Evolutionary conservation across 2,888 invertebrate species (phyloP), one percentile per base, ranked within the genome.

Genomic region (Tetanocera ferruginea): DNA sequence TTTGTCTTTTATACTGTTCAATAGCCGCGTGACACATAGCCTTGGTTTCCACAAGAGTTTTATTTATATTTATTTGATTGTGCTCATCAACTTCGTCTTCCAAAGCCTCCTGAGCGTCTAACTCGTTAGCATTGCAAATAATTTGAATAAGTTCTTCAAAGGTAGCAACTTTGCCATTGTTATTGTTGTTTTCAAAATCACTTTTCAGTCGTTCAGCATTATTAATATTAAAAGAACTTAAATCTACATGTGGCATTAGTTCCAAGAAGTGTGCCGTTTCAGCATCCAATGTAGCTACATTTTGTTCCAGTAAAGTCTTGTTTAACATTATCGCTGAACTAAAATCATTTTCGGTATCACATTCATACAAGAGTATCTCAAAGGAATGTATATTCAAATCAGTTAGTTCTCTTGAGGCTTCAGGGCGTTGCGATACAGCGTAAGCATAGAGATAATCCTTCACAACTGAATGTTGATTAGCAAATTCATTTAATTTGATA

Each of bases 311-410:
- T 5, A 85, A 74, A 28, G 81, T 52, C 49, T 79, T 81, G 72
- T 85, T 85, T 6, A 85, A 76, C 70, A 83, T 70, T 31, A 76
- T 74, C 1, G 79, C 76, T 4, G 74, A 51, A 6, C 19, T 72
- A 43, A 83, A 77, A 9, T 81, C 80, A 51, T 79, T 76, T 66
- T 81, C 80, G 1, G 71, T 76, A 37, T 82, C 82, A 66, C 82
- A 82, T 60, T 83, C 83, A 71, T 81, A 83, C 28, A 83, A 23
- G 8, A 83, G 70, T 74, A 83, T 82, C 6, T 81, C 79, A 72
- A 78, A 83, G 5, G 83, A 83, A 23, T 80, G 52, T 55, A 83
- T 82, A 17, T 76, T 67, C 9, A 83, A 78, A 67, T 79, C 78
- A 0, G 66, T 14, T 2, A 79, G 3, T 75, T 76, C 77, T 43